Base-by-base conservation (phyloP, 2,113 vertebrate species). In the Poecilia latipinna region DNA sequence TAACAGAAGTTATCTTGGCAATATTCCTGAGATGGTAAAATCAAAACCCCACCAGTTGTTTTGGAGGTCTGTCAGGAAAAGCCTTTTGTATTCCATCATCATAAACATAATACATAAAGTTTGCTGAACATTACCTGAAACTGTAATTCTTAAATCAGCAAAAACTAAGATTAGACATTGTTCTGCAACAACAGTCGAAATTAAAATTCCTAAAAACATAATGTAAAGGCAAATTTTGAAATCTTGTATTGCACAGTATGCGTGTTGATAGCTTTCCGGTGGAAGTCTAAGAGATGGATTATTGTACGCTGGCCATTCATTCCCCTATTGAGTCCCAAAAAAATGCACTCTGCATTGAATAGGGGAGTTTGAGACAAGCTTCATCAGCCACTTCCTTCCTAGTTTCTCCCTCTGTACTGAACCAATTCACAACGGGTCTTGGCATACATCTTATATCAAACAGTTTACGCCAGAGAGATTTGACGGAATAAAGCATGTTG, bases 361-460 rank as follows among this genome's bases (percentile, higher is more conserved):
- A 67, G 70, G 8, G 60, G 82, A 69, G 64, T 79, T 75, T 84
- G 75, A 86, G 75, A 88, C 54, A 79, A 70, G 70, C 64, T 75
- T 19, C 26, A 4, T 75, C 67, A 78, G 72, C 79, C 61, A 70
- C 71, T 82, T 74, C 86, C 89, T 89, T 89, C 82, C 81, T 83
- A 74, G 71, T 79, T 73, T 77, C 78, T 3, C 61, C 63, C 68
- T 86, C 81, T 83, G 72, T 82, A 77, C 72, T 61, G 61, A 81
- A 73, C 74, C 72, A 85, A 91, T 76, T 70, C 84, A 83, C 88
- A 75, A 72, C 74, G 87, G 85, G 76, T 82, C 79, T 70, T 31
- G 69, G 74, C 75, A 70, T 74, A 74, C 84, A 89, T 90, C 83
- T 72, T 74, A 80, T 86, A 92, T 93, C 88, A 92, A 92, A 92